phyloP scores from a whole-genome alignment of 2,888 invertebrate genomes.

The Pseudanteris insignis region DNA sequence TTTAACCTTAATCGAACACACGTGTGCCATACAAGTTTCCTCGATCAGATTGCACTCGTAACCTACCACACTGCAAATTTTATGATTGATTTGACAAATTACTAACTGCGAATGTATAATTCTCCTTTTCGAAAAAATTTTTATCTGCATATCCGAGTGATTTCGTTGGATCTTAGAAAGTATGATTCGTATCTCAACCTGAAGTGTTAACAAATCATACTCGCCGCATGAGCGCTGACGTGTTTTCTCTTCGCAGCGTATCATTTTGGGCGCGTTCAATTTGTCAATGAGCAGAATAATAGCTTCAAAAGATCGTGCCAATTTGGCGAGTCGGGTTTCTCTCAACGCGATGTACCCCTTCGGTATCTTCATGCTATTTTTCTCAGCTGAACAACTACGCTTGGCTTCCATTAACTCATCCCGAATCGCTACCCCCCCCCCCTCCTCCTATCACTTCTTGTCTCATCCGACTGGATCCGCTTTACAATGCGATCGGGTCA shows the following conservation, averaged over 20 bases:
- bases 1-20: too few relatives aligned
- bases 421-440: conserved; percentile 3
- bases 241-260: conserved; percentile 8
- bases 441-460: too few relatives aligned
- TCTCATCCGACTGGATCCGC: conserved; percentile 14
- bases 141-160: not conserved
- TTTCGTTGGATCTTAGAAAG: conserved; percentile 32
- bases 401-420: conserved; percentile 28
- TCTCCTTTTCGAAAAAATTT: not conserved
- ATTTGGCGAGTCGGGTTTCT: conserved; percentile 43
- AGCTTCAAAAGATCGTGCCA: conserved; percentile 43
- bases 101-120: conserved; percentile 1
- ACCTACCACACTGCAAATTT: conserved; percentile 4
- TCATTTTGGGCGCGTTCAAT: conserved; percentile 21
- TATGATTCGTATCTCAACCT: conserved; percentile 35
- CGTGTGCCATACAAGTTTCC: too few relatives aligned
- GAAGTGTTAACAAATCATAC: conserved; percentile 35
- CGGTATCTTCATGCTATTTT: conserved; percentile 4
- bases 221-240: conserved; percentile 3
- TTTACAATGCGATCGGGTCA: conserved; percentile 22
- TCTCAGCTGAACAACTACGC: conserved; percentile 16
- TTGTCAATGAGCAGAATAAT: conserved; percentile 46
- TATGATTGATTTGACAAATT: conserved; percentile 30
- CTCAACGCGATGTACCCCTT: too few relatives aligned
- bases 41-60: too few relatives aligned